Base-by-base conservation (phyloP, 2,888 invertebrate species). In the Gastrophysa polygoni region DNA sequence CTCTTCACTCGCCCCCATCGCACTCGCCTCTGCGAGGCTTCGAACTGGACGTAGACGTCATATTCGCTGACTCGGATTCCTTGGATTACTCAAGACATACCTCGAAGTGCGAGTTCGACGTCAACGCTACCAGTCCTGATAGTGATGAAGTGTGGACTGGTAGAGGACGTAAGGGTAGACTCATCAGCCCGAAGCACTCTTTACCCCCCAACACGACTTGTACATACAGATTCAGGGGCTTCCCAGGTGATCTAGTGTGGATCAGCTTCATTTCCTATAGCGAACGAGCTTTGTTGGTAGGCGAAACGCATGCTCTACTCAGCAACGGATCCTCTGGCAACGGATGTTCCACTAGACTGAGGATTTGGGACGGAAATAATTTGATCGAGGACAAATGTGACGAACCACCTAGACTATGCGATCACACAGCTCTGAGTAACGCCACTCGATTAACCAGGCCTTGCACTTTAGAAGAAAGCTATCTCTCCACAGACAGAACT, bases 61-160 rank as follows among this genome's bases (percentile, higher is more conserved):
- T 94, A 38, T 94, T 94, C 77, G 91, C 92, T 0, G 93, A 95
- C 77, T 93, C 93, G 0, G 93, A 93, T 75, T 92, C 93, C 0
- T 85, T 91, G 52, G 94, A 95, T 78, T 94, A 92, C 77, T 91
- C 91, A 2, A 86, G 86, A 60, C 86, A 87, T 73, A 71, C 69
- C 28, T 56, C 71, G 14, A 77, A 87, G 38, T 91, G 91, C 75
- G 90, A 91, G 79, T 91, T 91, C 77, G 87, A 90, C 78, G 88
- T 91, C 63, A 91, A 91, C 77, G 91, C 91, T 21, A 90, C 91
- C 0, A 87, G 86, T 67, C 85, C 87, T 6, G 87, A 87, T 70
- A 84, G 86, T 68, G 87, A 87, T 71, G 82, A 83, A 67, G 74
- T 81, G 47, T 82, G 82, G 85, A 86, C 81, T 72, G 87, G 83